Evolutionary conservation across 1,140 invertebrate genomes (phyloP).

Genomic region (Ctenoplectra terminalis): DNA sequence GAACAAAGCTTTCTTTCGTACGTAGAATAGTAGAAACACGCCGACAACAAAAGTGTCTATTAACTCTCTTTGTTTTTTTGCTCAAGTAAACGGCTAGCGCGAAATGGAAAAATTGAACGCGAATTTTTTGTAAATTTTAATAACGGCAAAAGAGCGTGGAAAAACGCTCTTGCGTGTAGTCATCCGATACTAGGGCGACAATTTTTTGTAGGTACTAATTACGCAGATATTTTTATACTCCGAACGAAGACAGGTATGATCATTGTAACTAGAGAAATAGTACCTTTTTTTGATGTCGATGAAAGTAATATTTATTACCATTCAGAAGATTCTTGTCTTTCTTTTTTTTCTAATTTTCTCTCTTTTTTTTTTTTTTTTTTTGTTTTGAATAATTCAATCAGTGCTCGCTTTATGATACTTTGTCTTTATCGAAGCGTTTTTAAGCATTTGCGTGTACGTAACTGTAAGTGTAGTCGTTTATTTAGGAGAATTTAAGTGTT

Average conservation of each 20-base stretch:
- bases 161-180: conserved; percentile 43
- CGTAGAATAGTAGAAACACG: conserved; percentile 30
- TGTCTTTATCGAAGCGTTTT: conserved; percentile 34
- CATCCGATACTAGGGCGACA: conserved; percentile 24
- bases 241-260: conserved; percentile 48
- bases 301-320: conserved; percentile 68
- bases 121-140: conserved; percentile 12
- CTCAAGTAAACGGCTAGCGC: conserved; percentile 53
- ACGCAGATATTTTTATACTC: conserved; percentile 69
- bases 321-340: conserved; percentile 24
- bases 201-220: conserved; percentile 64
- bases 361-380: conserved; percentile 27
- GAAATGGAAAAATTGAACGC: conserved; percentile 37
- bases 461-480: conserved; percentile 46
- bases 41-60: conserved; percentile 40
- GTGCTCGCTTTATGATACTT: conserved; percentile 42
- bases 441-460: conserved; percentile 31
- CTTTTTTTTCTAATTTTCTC: too few relatives aligned
- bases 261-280: conserved; percentile 52
- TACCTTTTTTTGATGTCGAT: conserved; percentile 42
- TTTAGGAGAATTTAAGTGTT: conserved; percentile 10
- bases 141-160: conserved; percentile 19
- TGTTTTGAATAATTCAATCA: conserved; percentile 45
- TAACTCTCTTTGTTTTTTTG: conserved; percentile 31
- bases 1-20: conserved; percentile 20